These are phyloP conservation scores for Eupithecia insigniata DNA, from an alignment of 2,888 invertebrate species.

Conservation along the genomic window DNA sequence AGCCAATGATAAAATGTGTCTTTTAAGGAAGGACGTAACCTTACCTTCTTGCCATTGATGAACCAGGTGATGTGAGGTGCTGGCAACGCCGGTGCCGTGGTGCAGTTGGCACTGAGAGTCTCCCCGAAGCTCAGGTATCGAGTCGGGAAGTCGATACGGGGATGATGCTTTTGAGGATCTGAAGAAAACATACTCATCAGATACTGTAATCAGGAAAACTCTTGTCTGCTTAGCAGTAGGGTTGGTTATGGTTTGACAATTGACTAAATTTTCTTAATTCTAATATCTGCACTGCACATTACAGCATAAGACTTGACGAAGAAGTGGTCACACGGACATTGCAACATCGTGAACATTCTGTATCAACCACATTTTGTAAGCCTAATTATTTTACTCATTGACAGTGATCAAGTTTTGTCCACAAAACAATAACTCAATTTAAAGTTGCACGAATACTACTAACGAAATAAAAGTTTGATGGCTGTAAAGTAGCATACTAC, in stretches of 20 bases:
- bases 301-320: too few relatives aligned
- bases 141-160: slow-evolving; percentile 77
- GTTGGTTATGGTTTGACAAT: not conserved
- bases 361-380: not conserved
- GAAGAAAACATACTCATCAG: slow-evolving; percentile 23
- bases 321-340: too few relatives aligned
- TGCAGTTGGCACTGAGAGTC: slow-evolving; percentile 78
- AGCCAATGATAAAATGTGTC: too few relatives aligned
- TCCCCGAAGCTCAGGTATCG: slow-evolving; percentile 75
- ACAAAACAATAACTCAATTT: not conserved
- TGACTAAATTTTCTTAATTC: too few relatives aligned
- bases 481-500: not conserved
- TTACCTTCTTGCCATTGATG: slow-evolving; percentile 86
- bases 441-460: not conserved
- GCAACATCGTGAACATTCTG: not conserved
- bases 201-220: not conserved
- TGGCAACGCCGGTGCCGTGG: slow-evolving; percentile 88
- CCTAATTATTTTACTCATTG: not conserved
- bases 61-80: slow-evolving; percentile 91
- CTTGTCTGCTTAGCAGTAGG: not conserved
- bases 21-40: not conserved
- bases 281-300: too few relatives aligned
- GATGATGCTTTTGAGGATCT: slow-evolving; percentile 81
- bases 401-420: not conserved
- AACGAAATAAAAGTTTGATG: not conserved